Percentiles rank a stretch among this genome's conserved stretches.
Conservation (phyloP, 2,113 vertebrate genomes). For the Crocuta crocuta region DNA sequence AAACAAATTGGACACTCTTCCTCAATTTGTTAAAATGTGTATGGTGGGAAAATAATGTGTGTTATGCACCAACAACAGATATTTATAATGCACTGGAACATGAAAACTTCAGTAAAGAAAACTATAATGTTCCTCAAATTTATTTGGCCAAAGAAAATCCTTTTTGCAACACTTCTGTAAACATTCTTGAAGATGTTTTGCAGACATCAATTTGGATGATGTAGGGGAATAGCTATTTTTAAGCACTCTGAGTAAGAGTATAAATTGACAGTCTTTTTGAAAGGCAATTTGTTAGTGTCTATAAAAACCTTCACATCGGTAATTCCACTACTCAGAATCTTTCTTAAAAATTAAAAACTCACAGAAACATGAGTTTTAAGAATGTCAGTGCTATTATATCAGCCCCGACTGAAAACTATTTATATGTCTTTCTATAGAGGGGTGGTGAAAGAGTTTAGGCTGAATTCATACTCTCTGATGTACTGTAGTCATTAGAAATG, state of each 20-base stretch:
- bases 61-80: neutral
- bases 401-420: neutral
- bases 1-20: neutral
- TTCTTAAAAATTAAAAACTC: slow-evolving; percentile 44
- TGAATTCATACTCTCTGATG: neutral
- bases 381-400: neutral
- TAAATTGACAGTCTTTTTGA: neutral
- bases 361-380: neutral
- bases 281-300: neutral
- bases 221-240: neutral
- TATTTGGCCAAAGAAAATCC: neutral
- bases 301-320: neutral
- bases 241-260: neutral
- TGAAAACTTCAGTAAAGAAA: neutral
- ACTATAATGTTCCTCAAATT: neutral
- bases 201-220: neutral
- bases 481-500: neutral
- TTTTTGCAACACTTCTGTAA: neutral
- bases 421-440: neutral
- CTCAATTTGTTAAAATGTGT: neutral
- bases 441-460: neutral
- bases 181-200: neutral
- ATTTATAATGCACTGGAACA: neutral
- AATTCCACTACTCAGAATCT: neutral
- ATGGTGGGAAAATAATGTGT: neutral